Conservation (phyloP, 2,888 invertebrate genomes). For the Melieria omissa region DNA sequence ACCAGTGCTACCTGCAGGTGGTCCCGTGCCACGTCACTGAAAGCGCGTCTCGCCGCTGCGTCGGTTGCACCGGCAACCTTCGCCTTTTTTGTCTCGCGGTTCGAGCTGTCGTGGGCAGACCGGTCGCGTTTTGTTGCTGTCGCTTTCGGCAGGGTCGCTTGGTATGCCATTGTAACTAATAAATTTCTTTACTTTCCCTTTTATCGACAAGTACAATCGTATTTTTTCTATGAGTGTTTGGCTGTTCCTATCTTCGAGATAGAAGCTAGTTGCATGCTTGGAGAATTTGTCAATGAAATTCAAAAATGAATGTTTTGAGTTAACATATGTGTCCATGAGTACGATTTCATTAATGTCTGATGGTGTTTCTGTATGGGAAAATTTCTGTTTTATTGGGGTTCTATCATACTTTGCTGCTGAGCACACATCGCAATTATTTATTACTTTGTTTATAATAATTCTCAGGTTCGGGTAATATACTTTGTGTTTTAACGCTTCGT, state of each 20-base stretch:
- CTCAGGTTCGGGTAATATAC: slow-evolving; percentile 38
- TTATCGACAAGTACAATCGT: too few species aligned
- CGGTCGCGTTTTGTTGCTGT: too few species aligned
- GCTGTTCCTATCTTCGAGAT: not conserved
- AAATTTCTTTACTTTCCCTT: too few species aligned
- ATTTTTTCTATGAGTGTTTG: not conserved
- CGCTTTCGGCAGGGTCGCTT: too few species aligned
- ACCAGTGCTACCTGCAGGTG: too few species aligned
- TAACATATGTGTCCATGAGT: slow-evolving; percentile 18
- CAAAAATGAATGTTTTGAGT: slow-evolving; percentile 32
- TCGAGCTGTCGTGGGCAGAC: too few species aligned
- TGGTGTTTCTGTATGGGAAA: slow-evolving; percentile 33
- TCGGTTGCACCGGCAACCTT: too few species aligned
- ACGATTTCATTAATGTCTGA: slow-evolving; percentile 20
- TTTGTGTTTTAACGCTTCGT: slow-evolving; percentile 10
- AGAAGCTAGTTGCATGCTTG: not conserved
- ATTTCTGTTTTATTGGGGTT: slow-evolving; percentile 35
- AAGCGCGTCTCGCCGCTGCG: too few species aligned
- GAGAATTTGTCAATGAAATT: not conserved
- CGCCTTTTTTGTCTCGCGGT: too few species aligned
- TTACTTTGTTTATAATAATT: slow-evolving; percentile 36
- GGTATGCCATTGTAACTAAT: too few species aligned
- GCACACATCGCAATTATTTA: slow-evolving; percentile 43
- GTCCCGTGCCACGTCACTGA: too few species aligned
- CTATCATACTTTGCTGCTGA: slow-evolving; percentile 39